Conservation (phyloP, 1,140 invertebrate species). For the Zaprionus nigranus region DNA sequence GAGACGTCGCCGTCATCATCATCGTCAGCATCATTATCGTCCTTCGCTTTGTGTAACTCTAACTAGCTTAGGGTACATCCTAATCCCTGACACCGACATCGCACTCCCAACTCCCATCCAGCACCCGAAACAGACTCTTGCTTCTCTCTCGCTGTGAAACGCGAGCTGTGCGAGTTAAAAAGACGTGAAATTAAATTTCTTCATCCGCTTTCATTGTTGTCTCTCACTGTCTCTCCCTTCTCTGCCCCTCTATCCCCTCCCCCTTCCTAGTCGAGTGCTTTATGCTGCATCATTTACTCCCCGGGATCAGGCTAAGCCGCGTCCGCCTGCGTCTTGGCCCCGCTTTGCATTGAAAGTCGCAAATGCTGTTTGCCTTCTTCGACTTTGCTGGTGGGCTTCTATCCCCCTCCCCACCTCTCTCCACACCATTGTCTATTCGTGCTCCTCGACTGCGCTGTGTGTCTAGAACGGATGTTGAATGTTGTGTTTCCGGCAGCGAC, state of each 20-base stretch:
- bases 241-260: background rate
- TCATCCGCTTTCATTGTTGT: constrained; percentile 72
- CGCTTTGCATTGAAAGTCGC: constrained; percentile 47
- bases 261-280: background rate
- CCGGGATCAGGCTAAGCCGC: constrained; percentile 52
- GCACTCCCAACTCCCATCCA: background rate
- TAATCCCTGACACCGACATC: constrained; percentile 34
- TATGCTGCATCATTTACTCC: constrained; percentile 61
- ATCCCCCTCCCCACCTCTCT: constrained; percentile 8
- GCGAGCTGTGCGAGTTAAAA: constrained; percentile 74
- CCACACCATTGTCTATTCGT: background rate
- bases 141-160: constrained; percentile 54
- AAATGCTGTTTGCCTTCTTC: constrained; percentile 62
- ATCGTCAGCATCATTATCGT: constrained; percentile 32
- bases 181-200: constrained; percentile 80
- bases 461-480: constrained; percentile 68
- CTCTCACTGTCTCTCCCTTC: constrained; percentile 24
- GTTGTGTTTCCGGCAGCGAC: constrained; percentile 52
- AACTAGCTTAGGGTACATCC: constrained; percentile 39
- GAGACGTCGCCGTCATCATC: constrained; percentile 39
- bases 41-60: constrained; percentile 39
- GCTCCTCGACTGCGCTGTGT: background rate
- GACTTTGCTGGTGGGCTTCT: constrained; percentile 12
- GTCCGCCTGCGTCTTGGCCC: constrained; percentile 28
- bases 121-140: background rate